Conservation (phyloP, 2,888 invertebrate genomes). For the Lasius platythorax region DNA sequence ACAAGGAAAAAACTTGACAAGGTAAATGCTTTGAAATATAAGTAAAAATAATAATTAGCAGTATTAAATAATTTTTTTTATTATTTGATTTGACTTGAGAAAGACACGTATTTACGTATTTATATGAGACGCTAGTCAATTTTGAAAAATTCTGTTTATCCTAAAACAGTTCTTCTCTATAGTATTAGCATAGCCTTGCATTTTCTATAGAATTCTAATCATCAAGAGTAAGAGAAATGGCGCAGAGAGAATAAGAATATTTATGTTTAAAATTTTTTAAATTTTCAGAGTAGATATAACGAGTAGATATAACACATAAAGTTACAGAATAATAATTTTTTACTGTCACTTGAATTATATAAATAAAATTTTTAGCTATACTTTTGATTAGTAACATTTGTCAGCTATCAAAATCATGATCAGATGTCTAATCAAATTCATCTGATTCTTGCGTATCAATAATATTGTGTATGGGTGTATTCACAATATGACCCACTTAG, state of each 20-base stretch:
- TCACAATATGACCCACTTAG: neutral
- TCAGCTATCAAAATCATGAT: neutral
- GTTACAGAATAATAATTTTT: neutral
- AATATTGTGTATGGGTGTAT: neutral
- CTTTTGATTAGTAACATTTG: neutral
- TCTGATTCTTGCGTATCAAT: neutral
- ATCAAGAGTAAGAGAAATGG: too few species aligned
- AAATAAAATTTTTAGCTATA: neutral
- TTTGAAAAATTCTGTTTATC: too few species aligned
- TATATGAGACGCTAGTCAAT: too few species aligned
- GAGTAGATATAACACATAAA: neutral
- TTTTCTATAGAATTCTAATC: too few species aligned
- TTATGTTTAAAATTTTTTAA: neutral
- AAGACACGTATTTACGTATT: too few species aligned
- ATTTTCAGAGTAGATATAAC: neutral
- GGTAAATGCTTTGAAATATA: neutral
- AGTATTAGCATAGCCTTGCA: too few species aligned
- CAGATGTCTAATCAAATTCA: constrained; percentile 10
- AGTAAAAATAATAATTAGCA: neutral
- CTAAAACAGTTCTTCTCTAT: too few species aligned
- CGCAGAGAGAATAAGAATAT: neutral
- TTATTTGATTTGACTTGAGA: too few species aligned
- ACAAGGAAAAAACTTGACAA: neutral
- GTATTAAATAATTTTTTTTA: neutral
- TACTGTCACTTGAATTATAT: neutral